Evolutionary conservation across 2,888 invertebrate genomes (phyloP).

Genomic region (Patella pellucida): DNA sequence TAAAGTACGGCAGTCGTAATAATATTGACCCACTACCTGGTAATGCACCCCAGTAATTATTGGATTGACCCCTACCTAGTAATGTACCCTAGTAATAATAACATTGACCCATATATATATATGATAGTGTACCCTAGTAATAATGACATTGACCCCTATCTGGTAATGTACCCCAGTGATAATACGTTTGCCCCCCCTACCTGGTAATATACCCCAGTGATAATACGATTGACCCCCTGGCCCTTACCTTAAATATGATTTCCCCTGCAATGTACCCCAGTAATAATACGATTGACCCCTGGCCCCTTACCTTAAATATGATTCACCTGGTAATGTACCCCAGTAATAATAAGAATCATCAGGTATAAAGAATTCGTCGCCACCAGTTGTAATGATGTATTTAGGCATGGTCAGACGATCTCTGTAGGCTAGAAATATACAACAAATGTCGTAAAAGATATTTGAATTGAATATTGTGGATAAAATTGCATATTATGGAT

Average conservation of each 20-base stretch:
- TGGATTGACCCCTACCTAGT: slow-evolving; percentile 10
- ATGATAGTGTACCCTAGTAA: too few relatives aligned
- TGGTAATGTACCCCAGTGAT: too few relatives aligned
- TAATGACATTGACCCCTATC: too few relatives aligned
- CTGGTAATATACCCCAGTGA: slow-evolving; percentile 30
- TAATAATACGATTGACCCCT: too few relatives aligned
- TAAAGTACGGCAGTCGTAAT: slow-evolving; percentile 35
- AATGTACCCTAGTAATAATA: slow-evolving; percentile 34
- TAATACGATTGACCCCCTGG: slow-evolving; percentile 35
- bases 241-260: too few relatives aligned
- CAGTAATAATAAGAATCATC: slow-evolving; percentile 42
- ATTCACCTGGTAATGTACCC: slow-evolving; percentile 28
- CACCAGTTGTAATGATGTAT: slow-evolving; percentile 37
- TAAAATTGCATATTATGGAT: too few relatives aligned
- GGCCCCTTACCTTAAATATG: slow-evolving; percentile 29
- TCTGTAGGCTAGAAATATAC: slow-evolving; percentile 32
- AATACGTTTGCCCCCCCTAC: background rate
- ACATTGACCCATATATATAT: slow-evolving; percentile 32
- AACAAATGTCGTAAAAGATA: too few relatives aligned
- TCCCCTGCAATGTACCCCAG: background rate
- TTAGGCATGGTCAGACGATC: slow-evolving; percentile 43
- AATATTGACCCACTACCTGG: slow-evolving; percentile 30
- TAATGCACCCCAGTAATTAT: too few relatives aligned
- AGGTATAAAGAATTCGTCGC: slow-evolving; percentile 46
- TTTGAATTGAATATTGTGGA: background rate